These are phyloP conservation scores for Tyrophagus putrescentiae DNA, from an alignment of 1,140 invertebrate genomes.

Conservation along the genomic window DNA sequence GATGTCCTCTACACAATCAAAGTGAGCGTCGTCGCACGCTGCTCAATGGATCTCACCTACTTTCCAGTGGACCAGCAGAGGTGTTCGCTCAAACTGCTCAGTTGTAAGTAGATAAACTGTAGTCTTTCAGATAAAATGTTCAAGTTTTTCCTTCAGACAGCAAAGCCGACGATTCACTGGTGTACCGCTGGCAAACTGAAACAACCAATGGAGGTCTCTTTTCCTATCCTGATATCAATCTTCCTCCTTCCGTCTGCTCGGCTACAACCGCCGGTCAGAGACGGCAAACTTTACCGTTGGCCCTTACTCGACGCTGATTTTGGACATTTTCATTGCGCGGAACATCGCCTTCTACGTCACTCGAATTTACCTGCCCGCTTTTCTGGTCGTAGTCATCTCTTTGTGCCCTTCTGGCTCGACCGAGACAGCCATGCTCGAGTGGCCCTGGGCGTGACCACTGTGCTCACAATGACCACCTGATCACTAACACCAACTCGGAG, in stretches of 20 bases:
- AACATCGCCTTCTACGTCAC: conserved; percentile 98
- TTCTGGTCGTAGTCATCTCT: conserved; percentile 94
- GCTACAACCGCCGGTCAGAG: background rate
- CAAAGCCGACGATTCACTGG: background rate
- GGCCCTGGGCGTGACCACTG: conserved; percentile 58
- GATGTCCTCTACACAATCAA: conserved; percentile 6
- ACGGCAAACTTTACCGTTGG: conserved; percentile 15
- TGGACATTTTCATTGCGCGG: no score
- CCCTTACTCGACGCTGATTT: conserved; percentile 27
- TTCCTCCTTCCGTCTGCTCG: background rate
- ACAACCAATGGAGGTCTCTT: background rate
- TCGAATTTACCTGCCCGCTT: conserved; percentile 97
- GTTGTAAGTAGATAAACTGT: conserved; percentile 3
- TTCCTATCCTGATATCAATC: background rate
- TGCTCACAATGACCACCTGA: conserved; percentile 40
- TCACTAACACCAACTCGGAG: conserved; percentile 39
- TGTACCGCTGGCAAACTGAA: background rate
- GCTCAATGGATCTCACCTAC: conserved; percentile 12
- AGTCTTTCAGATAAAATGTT: no score
- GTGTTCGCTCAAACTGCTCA: background rate
- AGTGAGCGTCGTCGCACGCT: background rate
- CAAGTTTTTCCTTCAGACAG: conserved; percentile 5
- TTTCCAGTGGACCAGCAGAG: conserved; percentile 5
- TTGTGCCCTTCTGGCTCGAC: conserved; percentile 92
- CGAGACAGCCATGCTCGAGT: conserved; percentile 89